phyloP scores from a whole-genome alignment of 2,888 invertebrate genomes.

The Euzophera pinguis region DNA sequence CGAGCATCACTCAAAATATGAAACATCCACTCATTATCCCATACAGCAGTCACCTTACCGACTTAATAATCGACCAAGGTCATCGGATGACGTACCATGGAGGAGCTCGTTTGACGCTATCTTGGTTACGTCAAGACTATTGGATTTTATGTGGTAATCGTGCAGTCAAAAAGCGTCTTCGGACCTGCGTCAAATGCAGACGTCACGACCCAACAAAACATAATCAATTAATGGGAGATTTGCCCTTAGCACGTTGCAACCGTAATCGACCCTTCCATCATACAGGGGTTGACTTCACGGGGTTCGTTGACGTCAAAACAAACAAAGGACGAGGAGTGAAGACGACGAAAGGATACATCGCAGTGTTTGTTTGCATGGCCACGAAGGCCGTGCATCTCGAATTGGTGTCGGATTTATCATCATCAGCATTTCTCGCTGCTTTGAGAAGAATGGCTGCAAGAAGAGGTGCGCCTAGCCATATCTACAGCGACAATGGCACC shows the following conservation, averaged over 20 bases:
- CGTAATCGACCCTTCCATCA: slow-evolving; percentile 18
- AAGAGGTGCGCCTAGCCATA: slow-evolving; percentile 2
- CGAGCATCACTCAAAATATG: slow-evolving; percentile 6
- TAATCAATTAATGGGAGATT: slow-evolving; percentile 14
- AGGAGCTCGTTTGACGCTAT: slow-evolving; percentile 13
- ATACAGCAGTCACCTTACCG: not conserved
- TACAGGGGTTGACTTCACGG: slow-evolving; percentile 21
- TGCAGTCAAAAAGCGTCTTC: slow-evolving; percentile 9
- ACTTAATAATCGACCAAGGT: slow-evolving; percentile 13
- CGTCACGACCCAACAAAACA: slow-evolving; percentile 6
- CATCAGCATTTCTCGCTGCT: not conserved
- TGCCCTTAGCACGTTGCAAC: slow-evolving; percentile 11
- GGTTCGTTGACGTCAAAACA: slow-evolving; percentile 17
- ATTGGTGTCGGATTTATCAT: slow-evolving; percentile 17
- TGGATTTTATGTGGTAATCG: slow-evolving; percentile 16
- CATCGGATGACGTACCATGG: slow-evolving; percentile 14
- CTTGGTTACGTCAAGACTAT: slow-evolving; percentile 8
- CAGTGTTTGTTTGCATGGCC: slow-evolving; percentile 19
- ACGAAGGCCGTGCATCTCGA: slow-evolving; percentile 22
- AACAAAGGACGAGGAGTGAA: slow-evolving; percentile 18
- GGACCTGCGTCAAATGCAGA: slow-evolving; percentile 13
- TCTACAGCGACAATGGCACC: not conserved
- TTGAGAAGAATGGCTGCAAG: slow-evolving; percentile 3
- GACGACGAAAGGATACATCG: slow-evolving; percentile 19
- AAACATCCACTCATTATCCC: slow-evolving; percentile 15